A percentile compares a stretch with the other conserved stretches of the same genome.
Evolutionary conservation across 2,888 invertebrate genomes (phyloP).

Genomic region (Cheilosia soror): DNA sequence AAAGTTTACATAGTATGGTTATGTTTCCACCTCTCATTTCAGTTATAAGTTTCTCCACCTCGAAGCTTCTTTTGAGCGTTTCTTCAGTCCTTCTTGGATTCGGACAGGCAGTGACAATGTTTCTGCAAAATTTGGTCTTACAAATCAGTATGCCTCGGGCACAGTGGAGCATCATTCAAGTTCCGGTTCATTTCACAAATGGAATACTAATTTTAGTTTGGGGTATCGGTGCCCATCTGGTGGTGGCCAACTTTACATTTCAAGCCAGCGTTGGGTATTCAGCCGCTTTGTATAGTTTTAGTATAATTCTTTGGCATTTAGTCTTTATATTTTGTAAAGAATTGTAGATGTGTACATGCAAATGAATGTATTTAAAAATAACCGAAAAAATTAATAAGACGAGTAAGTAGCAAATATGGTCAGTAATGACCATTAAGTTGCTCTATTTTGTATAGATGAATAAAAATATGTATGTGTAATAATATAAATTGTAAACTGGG

Average conservation of each 20-base stretch:
- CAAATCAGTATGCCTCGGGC: constrained; percentile 82
- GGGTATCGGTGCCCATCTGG: constrained; percentile 81
- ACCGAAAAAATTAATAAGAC: neutral
- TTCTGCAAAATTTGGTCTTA: constrained; percentile 82
- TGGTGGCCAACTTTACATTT: constrained; percentile 82
- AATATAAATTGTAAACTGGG: neutral
- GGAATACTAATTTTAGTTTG: constrained; percentile 81
- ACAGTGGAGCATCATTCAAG: constrained; percentile 82
- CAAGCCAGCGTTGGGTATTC: constrained; percentile 82
- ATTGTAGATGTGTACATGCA: constrained; percentile 20
- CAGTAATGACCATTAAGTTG: neutral
- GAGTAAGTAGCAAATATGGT: no score
- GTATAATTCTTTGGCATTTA: constrained; percentile 81
- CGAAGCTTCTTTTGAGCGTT: constrained; percentile 82
- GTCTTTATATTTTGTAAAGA: constrained; percentile 80
- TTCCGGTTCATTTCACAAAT: constrained; percentile 82
- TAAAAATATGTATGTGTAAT: neutral
- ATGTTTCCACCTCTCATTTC: constrained; percentile 23
- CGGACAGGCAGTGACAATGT: constrained; percentile 82
- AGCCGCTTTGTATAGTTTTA: constrained; percentile 79
- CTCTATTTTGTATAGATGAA: neutral
- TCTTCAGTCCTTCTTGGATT: constrained; percentile 83
- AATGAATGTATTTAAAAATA: neutral
- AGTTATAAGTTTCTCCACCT: constrained; percentile 83
- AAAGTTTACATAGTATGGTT: neutral